phyloP scores from a whole-genome alignment of 2,888 invertebrate genomes.

The Graphium colonna region DNA sequence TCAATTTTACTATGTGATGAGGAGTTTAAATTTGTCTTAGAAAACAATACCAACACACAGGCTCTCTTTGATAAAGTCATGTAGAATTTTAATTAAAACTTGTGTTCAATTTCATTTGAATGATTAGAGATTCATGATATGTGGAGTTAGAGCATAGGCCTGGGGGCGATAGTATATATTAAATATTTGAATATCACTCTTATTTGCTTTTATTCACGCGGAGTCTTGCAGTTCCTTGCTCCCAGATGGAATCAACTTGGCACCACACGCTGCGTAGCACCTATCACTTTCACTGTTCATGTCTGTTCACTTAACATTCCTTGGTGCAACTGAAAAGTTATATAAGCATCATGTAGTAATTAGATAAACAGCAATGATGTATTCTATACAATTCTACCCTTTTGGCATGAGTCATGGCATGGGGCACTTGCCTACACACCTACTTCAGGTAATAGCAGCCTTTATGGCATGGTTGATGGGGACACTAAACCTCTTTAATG shows the following conservation, averaged over 20 bases:
- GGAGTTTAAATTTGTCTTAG: neutral
- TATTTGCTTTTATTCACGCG: slow-evolving; percentile 10
- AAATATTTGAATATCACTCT: slow-evolving; percentile 18
- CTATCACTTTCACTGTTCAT: slow-evolving; percentile 71
- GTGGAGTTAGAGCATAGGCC: slow-evolving; percentile 61
- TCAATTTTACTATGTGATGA: slow-evolving; percentile 11
- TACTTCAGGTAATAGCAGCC: neutral
- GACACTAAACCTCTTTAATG: too few species aligned
- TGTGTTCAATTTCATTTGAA: slow-evolving; percentile 1
- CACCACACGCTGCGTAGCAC: slow-evolving; percentile 59
- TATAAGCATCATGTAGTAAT: slow-evolving; percentile 17
- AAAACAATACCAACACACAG: neutral
- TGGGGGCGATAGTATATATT: slow-evolving; percentile 40
- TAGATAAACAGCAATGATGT: neutral
- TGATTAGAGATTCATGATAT: slow-evolving; percentile 67
- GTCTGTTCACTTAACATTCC: slow-evolving; percentile 47
- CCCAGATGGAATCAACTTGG: slow-evolving; percentile 32
- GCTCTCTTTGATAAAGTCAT: neutral
- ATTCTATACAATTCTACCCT: too few species aligned
- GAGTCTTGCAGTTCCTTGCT: slow-evolving; percentile 3
- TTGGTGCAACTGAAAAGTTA: slow-evolving; percentile 32
- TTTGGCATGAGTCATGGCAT: too few species aligned
- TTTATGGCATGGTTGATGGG: too few species aligned
- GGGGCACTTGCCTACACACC: neutral
- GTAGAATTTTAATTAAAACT: neutral